Conservation (phyloP, 1,140 invertebrate species). For the Bombyx mandarina region DNA sequence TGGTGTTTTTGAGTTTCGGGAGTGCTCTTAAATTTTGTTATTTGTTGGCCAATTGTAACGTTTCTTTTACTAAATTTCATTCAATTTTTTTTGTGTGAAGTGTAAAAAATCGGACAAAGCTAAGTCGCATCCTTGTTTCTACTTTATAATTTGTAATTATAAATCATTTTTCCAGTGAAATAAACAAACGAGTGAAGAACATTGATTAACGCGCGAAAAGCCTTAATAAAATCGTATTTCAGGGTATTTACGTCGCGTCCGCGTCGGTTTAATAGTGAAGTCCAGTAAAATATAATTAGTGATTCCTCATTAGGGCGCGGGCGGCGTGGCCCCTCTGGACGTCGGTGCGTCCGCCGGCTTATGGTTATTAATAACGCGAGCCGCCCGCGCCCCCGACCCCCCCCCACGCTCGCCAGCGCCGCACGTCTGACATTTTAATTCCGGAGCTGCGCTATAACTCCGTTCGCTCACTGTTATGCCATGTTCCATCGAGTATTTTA, state of each 20-base stretch:
- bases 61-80: too few species aligned
- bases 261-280: constrained; percentile 54
- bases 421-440: constrained; percentile 71
- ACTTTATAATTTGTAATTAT: too few species aligned
- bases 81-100: too few species aligned
- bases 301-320: constrained; percentile 66
- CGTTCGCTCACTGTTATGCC: constrained; percentile 14
- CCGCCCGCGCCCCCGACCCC: constrained; percentile 28
- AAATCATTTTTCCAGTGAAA: too few species aligned
- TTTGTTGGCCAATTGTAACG: too few species aligned
- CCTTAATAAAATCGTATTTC: too few species aligned
- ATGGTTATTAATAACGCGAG: constrained; percentile 68
- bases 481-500: constrained; percentile 55
- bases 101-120: too few species aligned
- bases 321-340: constrained; percentile 48
- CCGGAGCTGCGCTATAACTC: constrained; percentile 51
- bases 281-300: constrained; percentile 70
- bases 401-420: constrained; percentile 29
- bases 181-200: too few species aligned
- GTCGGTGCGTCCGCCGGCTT: constrained; percentile 67
- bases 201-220: too few species aligned
- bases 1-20: too few species aligned
- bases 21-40: too few species aligned
- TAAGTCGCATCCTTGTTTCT: too few species aligned
- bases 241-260: constrained; percentile 8